These are phyloP conservation scores for Mamestra brassicae DNA, from an alignment of 2,888 invertebrate species.

Conservation along the genomic window DNA sequence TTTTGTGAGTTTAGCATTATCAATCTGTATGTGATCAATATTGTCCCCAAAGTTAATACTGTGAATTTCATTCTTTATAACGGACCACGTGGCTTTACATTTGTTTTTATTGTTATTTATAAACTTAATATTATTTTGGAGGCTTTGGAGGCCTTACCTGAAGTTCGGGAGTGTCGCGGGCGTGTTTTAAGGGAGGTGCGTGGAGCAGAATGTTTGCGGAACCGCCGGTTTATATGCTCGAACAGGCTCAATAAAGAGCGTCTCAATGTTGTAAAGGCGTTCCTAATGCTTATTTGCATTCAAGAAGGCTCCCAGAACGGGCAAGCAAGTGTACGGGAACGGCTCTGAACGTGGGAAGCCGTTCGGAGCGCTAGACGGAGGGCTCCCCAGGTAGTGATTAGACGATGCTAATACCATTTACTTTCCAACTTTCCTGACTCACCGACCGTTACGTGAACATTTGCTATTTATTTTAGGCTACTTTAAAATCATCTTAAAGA, in stretches of 20 bases:
- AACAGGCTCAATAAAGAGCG: slow-evolving; percentile 88
- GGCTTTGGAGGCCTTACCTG: slow-evolving; percentile 61
- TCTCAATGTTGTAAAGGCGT: slow-evolving; percentile 88
- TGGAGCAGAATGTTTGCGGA: slow-evolving; percentile 79
- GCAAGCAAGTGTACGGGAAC: slow-evolving; percentile 86
- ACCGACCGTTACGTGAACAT: slow-evolving; percentile 87
- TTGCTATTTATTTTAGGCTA: slow-evolving; percentile 85
- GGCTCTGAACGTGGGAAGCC: slow-evolving; percentile 76
- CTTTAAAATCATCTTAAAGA: slow-evolving; percentile 84
- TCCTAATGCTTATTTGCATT: slow-evolving; percentile 90
- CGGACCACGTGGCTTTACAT: too few relatives aligned
- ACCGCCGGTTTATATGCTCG: slow-evolving; percentile 82
- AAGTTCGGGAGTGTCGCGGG: slow-evolving; percentile 56
- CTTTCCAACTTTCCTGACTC: slow-evolving; percentile 89
- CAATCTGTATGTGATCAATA: too few relatives aligned
- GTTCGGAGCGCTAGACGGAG: slow-evolving; percentile 81
- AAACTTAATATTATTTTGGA: too few relatives aligned
- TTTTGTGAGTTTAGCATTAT: too few relatives aligned
- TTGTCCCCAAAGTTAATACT: too few relatives aligned
- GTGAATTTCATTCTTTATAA: too few relatives aligned
- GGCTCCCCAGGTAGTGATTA: slow-evolving; percentile 90
- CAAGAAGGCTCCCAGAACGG: slow-evolving; percentile 86
- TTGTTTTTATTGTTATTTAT: too few relatives aligned
- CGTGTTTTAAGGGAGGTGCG: slow-evolving; percentile 72
- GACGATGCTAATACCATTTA: slow-evolving; percentile 90